These are phyloP conservation scores for Teleopsis dalmanni DNA, from an alignment of 1,140 invertebrate species.

Conservation along the genomic window DNA sequence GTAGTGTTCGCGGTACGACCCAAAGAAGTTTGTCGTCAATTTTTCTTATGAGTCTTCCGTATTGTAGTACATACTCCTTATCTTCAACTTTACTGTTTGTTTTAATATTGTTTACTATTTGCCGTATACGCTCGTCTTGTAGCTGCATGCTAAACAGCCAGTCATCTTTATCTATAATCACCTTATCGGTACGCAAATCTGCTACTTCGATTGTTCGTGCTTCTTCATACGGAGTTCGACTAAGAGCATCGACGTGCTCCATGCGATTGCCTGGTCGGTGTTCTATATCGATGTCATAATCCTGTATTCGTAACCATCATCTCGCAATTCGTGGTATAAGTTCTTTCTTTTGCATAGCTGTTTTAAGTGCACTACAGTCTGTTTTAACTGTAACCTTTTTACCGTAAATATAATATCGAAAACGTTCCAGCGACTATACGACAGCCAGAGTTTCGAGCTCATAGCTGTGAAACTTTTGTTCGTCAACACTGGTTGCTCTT, in stretches of 20 bases:
- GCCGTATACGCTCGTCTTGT: background rate
- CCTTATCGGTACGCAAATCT: background rate
- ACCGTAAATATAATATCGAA: slow-evolving; percentile 3
- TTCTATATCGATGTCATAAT: background rate
- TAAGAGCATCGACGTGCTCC: background rate
- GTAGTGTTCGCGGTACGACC: background rate
- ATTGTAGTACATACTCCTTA: background rate
- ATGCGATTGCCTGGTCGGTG: background rate
- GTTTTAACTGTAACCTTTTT: background rate
- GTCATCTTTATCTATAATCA: background rate
- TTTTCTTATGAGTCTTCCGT: background rate
- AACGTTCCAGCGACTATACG: background rate
- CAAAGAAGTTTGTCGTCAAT: background rate
- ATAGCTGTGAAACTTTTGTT: slow-evolving; percentile 1
- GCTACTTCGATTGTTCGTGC: background rate
- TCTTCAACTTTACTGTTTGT: background rate
- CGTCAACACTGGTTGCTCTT: background rate
- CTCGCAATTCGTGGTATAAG: too few species aligned
- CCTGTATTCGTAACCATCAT: too few species aligned
- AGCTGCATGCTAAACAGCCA: background rate
- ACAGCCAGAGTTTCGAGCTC: slow-evolving; percentile 3
- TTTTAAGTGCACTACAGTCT: slow-evolving; percentile 1
- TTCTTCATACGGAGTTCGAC: background rate
- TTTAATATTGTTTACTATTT: background rate
- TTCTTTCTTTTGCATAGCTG: too few species aligned